Evolutionary conservation across 2,113 vertebrate genomes (phyloP).

Genomic region (Solea solea): DNA sequence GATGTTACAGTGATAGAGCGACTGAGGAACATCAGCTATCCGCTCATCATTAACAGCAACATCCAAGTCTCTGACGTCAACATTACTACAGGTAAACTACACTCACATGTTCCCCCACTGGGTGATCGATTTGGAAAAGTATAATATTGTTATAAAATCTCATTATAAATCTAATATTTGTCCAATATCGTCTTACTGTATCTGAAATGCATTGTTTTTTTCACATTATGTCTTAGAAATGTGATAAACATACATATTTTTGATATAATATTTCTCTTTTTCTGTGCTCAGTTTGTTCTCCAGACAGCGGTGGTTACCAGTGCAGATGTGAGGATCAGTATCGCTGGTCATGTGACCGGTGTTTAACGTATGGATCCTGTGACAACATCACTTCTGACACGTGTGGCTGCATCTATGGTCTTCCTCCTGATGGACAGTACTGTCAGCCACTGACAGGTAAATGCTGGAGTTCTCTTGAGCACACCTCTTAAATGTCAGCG

Average conservation of each 20-base stretch:
- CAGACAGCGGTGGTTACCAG: constrained; percentile 1
- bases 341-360: constrained; percentile 50
- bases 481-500: no score
- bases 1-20: constrained; percentile 5
- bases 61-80: constrained; percentile 24
- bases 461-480: no score
- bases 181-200: no score
- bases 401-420: constrained; percentile 55
- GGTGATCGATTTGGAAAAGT: background rate
- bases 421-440: constrained; percentile 32
- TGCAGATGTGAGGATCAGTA: constrained; percentile 23
- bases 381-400: constrained; percentile 38
- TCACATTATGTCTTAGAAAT: no score
- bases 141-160: background rate
- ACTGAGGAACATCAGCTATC: constrained; percentile 31
- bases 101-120: no score
- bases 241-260: background rate
- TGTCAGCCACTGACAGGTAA: no score
- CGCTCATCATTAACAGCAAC: constrained; percentile 17
- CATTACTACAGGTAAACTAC: background rate
- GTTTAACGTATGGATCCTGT: constrained; percentile 42
- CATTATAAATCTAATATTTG: background rate
- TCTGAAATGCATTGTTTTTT: no score
- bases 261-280: background rate
- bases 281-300: background rate